A percentile compares a stretch with the other conserved stretches of the same genome.
phyloP scores from a whole-genome alignment of 2,888 invertebrate genomes.

The Rugalucina vietnamica region DNA sequence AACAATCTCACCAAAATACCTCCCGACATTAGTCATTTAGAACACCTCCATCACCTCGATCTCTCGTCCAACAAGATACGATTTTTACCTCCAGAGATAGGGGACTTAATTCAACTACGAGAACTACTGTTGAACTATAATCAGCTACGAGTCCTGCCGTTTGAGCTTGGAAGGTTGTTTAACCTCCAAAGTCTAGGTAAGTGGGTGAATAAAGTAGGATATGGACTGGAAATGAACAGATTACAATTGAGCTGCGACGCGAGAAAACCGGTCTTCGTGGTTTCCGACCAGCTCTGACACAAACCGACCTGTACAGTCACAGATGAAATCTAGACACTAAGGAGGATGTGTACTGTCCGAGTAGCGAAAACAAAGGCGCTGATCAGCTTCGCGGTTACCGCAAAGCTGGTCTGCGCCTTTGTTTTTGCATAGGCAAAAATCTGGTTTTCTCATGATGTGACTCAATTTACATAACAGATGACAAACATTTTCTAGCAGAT shows the following conservation, averaged over 20 bases:
- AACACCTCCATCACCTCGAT: conserved; percentile 94
- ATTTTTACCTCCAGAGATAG: conserved; percentile 97
- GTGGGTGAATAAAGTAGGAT: conserved; percentile 88
- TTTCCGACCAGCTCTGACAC: too few relatives aligned
- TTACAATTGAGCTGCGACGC: conserved; percentile 96
- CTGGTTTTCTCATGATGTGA: too few relatives aligned
- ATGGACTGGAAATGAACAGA: conserved; percentile 97
- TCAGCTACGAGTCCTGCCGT: conserved; percentile 95
- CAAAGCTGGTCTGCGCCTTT: too few relatives aligned
- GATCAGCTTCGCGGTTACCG: too few relatives aligned
- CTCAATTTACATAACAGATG: too few relatives aligned
- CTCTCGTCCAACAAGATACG: conserved; percentile 97
- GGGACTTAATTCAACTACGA: conserved; percentile 97
- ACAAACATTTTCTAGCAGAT: too few relatives aligned
- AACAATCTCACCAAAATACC: conserved; percentile 96
- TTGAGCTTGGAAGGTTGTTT: conserved; percentile 98
- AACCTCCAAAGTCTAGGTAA: conserved; percentile 95
- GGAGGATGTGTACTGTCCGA: too few relatives aligned
- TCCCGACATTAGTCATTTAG: conserved; percentile 93
- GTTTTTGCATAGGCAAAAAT: too few relatives aligned
- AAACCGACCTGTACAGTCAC: too few relatives aligned
- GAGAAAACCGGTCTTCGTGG: too few relatives aligned
- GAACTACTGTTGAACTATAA: conserved; percentile 98
- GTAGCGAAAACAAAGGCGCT: too few relatives aligned
- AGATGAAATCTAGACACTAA: too few relatives aligned